phyloP scores from a whole-genome alignment of 2,113 vertebrate species.

The Phodopus roborovskii region DNA sequence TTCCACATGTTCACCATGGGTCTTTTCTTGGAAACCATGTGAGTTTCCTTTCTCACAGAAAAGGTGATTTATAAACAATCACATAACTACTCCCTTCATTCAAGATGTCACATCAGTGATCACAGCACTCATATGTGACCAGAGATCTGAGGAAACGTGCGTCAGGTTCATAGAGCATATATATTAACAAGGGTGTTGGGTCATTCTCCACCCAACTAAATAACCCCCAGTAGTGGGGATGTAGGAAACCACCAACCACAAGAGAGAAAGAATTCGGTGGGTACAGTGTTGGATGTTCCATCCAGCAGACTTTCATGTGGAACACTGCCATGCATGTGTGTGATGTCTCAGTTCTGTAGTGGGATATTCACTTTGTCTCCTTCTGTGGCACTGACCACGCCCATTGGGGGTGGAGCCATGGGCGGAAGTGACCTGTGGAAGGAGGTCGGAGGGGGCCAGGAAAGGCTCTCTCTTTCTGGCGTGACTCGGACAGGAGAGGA shows the following conservation, averaged over 20 bases:
- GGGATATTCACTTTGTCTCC: too few species aligned
- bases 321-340: too few species aligned
- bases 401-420: too few species aligned
- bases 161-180: too few species aligned
- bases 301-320: neutral
- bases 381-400: too few species aligned
- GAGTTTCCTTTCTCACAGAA: neutral
- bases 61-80: neutral
- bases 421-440: too few species aligned
- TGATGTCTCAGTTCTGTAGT: too few species aligned
- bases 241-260: neutral
- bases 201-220: neutral
- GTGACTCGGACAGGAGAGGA: too few species aligned
- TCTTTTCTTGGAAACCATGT: neutral
- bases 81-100: neutral
- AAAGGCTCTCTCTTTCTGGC: too few species aligned
- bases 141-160: neutral
- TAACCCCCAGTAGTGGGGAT: neutral
- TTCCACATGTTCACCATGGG: neutral
- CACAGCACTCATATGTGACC: too few species aligned
- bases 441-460: too few species aligned
- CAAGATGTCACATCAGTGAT: neutral
- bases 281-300: neutral
- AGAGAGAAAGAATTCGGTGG: neutral
- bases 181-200: fast-evolving